A percentile compares a stretch with the other conserved stretches of the same genome.
phyloP scores from a whole-genome alignment of 30 jellyfish, hydroid and myxozoan species.

The Sanderia malayensis region DNA sequence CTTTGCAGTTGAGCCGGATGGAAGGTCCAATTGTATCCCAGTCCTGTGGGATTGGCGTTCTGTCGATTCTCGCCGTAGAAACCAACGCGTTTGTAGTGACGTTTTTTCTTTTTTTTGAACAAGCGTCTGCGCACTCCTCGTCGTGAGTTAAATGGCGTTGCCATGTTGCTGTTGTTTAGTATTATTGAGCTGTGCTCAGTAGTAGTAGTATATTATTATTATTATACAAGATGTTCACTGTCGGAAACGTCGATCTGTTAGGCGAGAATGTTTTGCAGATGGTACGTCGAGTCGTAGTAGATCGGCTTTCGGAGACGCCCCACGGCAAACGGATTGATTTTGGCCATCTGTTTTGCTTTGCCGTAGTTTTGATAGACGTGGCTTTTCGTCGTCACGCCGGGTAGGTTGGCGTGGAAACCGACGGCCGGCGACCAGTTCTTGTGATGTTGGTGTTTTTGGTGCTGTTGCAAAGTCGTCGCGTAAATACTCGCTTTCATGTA shows the following conservation, averaged over 20 bases:
- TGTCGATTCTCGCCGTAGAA: not conserved
- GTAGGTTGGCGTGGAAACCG: too few relatives aligned
- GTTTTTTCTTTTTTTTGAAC: not conserved
- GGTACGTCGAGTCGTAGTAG: not conserved
- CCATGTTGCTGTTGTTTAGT: not conserved
- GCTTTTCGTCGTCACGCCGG: too few relatives aligned
- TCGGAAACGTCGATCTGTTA: too few relatives aligned
- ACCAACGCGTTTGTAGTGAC: not conserved
- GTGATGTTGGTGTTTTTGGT: too few relatives aligned
- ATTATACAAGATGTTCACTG: too few relatives aligned
- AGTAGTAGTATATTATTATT: not conserved
- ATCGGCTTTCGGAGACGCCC: not conserved
- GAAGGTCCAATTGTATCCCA: not conserved
- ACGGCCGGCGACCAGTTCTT: too few relatives aligned
- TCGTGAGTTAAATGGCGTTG: not conserved
- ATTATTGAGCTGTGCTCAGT: not conserved
- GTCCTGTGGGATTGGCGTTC: not conserved
- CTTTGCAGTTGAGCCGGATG: not conserved
- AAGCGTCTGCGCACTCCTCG: not conserved
- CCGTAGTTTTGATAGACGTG: too few relatives aligned
- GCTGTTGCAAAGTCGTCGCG: too few relatives aligned
- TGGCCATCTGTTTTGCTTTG: too few relatives aligned
- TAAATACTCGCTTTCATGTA: too few relatives aligned
- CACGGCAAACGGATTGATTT: too few relatives aligned
- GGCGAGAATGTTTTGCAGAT: too few relatives aligned